Evolutionary conservation across 2,113 vertebrate genomes (phyloP), one percentile per base, ranked within the genome.

Genomic region (Gallinago media): DNA sequence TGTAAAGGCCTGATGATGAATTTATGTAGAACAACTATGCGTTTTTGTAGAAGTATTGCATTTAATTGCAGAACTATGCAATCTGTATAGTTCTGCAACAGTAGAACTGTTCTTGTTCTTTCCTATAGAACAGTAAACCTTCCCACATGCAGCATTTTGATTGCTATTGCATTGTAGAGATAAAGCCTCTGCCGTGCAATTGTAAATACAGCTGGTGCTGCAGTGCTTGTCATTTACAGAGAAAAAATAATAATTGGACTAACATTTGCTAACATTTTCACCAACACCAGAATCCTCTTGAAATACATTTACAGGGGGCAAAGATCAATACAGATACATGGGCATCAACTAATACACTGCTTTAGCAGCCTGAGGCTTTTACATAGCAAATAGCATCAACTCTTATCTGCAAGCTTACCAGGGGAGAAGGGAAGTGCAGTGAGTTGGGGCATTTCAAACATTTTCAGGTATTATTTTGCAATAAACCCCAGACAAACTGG

Each of bases 171-270:
- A 49, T 62, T 84, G 67, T 46, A 75, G 50, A 94, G 42, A 77
- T 70, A 88, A 92, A 96, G 72, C 36, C 65, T 85, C 73, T 90
- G 46, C 66, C 66, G 70, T 82, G 85, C 73, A 75, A 66, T 31
- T 77, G 49, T 91, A 89, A 94, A 86, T 94, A 91, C 66, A 92
- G 74, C 93, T 95, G 75, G 70, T 91, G 40, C 74, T 82, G 52
- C 71, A 76, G 44, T 46, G 44, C 54, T 73, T 95, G 52, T 68
- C 46, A 63, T 32, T 80, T 91, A 42, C 22, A 67, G 78, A 80
- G 52, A 25, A 62, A 62, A 44, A 71, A 79, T 68, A 84, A 72
- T 40, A 46, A 76, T 26, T 8, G 3, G 29, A 49, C 34, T 62
- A 81, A 68, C 54, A 62, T 85, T 85, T 8, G 2, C 55, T 67